Evolutionary conservation across 2,113 vertebrate genomes (phyloP).

Genomic region (Bambusicola thoracicus): DNA sequence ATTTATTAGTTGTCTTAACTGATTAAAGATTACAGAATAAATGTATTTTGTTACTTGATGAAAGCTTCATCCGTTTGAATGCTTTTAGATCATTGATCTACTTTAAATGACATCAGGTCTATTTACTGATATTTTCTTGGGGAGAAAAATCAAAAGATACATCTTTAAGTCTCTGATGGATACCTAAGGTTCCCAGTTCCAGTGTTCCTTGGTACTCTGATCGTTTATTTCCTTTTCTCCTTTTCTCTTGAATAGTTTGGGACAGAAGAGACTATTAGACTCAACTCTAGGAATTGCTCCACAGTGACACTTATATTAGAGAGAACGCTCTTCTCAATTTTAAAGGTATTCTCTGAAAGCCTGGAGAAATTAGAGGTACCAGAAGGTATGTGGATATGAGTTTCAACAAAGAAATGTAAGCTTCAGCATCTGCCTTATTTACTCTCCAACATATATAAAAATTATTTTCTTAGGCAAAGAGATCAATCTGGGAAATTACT

Average conservation of each 20-base stretch:
- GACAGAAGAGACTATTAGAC: neutral
- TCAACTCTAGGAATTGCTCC: neutral
- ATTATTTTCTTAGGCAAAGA: neutral
- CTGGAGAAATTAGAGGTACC: neutral
- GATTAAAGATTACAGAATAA: neutral
- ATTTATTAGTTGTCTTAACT: neutral
- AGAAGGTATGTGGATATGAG: neutral
- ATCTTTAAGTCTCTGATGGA: neutral
- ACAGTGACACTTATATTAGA: neutral
- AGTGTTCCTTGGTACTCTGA: neutral
- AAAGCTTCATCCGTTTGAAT: neutral
- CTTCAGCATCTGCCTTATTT: neutral
- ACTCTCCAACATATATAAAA: neutral
- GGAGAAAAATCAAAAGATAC: neutral
- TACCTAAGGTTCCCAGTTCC: neutral
- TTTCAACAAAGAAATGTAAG: neutral
- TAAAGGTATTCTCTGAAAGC: neutral
- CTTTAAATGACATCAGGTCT: neutral
- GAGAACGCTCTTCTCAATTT: neutral
- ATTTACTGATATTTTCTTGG: neutral
- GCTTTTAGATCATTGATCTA: neutral
- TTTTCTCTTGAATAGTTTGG: neutral
- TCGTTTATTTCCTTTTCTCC: neutral
- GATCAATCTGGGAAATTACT: neutral
- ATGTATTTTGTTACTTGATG: neutral